Evolutionary conservation across 2,113 vertebrate genomes (phyloP).

Genomic region (Tor tambroides): DNA sequence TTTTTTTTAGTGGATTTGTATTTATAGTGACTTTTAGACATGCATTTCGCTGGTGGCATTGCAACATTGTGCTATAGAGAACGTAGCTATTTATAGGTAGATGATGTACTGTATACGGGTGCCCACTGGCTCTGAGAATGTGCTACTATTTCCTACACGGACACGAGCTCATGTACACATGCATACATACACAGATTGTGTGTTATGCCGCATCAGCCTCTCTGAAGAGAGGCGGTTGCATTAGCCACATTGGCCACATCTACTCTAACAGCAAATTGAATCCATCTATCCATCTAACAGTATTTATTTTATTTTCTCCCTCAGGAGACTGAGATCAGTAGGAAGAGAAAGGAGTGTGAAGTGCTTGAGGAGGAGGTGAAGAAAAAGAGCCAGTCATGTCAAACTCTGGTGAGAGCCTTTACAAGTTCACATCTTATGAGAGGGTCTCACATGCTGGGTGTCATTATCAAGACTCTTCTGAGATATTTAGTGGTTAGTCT

Average conservation of each 20-base stretch:
- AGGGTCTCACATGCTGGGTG: neutral
- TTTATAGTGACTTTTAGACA: slow-evolving; percentile 29
- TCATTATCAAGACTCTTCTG: neutral
- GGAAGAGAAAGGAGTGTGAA: slow-evolving; percentile 76
- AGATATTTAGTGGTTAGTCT: neutral
- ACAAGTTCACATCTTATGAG: slow-evolving; percentile 32
- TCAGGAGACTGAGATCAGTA: slow-evolving; percentile 79
- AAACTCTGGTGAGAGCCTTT: slow-evolving; percentile 80
- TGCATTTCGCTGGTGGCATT: neutral
- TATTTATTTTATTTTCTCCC: slow-evolving; percentile 58
- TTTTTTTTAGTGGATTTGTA: slow-evolving; percentile 6
- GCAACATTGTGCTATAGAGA: neutral
- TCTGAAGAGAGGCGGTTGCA: slow-evolving; percentile 21
- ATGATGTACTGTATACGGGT: neutral
- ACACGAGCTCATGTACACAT: slow-evolving; percentile 15
- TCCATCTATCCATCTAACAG: slow-evolving; percentile 46
- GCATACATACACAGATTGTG: slow-evolving; percentile 28
- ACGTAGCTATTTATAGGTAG: slow-evolving; percentile 17
- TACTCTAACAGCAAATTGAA: slow-evolving; percentile 38
- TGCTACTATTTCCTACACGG: neutral
- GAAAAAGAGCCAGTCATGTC: slow-evolving; percentile 82
- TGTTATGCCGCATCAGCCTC: neutral
- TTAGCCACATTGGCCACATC: slow-evolving; percentile 15
- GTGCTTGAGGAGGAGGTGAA: slow-evolving; percentile 76
- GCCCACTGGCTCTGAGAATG: neutral